Conservation (phyloP, 2,888 invertebrate genomes). For the Parasteatoda lunata region DNA sequence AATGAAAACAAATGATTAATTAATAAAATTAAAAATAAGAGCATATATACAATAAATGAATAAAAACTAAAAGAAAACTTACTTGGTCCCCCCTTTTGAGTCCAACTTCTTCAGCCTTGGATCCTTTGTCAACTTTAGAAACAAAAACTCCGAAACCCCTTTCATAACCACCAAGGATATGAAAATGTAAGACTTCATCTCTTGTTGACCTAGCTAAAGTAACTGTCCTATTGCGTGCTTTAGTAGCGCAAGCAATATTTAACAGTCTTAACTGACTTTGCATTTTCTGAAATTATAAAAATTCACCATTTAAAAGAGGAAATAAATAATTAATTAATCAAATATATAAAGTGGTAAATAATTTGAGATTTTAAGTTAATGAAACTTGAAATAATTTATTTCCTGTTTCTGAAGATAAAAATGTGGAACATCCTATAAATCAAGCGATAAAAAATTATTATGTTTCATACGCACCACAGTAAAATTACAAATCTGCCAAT, state of each 20-base stretch:
- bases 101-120: slow-evolving; percentile 96
- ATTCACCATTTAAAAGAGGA: neutral
- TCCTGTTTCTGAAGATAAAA: too few relatives aligned
- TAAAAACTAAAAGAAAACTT: neutral
- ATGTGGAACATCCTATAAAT: too few relatives aligned
- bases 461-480: too few relatives aligned
- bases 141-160: slow-evolving; percentile 95
- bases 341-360: too few relatives aligned
- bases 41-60: too few relatives aligned
- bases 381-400: too few relatives aligned
- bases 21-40: too few relatives aligned
- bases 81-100: slow-evolving; percentile 95
- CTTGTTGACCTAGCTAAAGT: slow-evolving; percentile 92
- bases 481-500: too few relatives aligned
- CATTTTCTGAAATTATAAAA: slow-evolving; percentile 79
- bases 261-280: slow-evolving; percentile 83
- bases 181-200: slow-evolving; percentile 93
- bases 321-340: neutral
- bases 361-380: too few relatives aligned
- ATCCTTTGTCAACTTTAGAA: slow-evolving; percentile 92
- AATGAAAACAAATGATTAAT: too few relatives aligned
- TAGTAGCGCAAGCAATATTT: slow-evolving; percentile 97
- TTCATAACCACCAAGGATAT: slow-evolving; percentile 94
- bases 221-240: slow-evolving; percentile 92
- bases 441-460: too few relatives aligned